These are phyloP conservation scores for Clytia hemisphaerica DNA, from an alignment of 30 jellyfish, hydroid and myxozoan species.

Conservation along the genomic window DNA sequence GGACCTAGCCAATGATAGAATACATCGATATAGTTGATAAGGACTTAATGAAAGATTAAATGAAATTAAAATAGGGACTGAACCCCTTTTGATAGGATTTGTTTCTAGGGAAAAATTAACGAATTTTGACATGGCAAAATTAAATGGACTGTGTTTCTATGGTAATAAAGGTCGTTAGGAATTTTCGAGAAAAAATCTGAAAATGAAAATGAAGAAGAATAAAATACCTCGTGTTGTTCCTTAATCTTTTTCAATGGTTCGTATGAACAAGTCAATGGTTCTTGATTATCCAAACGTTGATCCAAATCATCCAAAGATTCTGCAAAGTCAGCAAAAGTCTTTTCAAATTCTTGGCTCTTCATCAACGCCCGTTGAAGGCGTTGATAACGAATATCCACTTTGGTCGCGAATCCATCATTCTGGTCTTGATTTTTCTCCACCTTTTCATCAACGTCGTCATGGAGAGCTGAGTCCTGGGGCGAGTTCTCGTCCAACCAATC, in stretches of 20 bases:
- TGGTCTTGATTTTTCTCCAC: conserved; percentile 52
- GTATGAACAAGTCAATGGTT: conserved; percentile 58
- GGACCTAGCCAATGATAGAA: too few species aligned
- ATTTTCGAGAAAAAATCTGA: not conserved
- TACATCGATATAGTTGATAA: too few species aligned
- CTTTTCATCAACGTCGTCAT: conserved; percentile 44
- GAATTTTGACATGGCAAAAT: not conserved
- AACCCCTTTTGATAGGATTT: too few species aligned
- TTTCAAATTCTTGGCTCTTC: conserved; percentile 75
- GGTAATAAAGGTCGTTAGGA: too few species aligned
- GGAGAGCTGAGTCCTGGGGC: conserved; percentile 51
- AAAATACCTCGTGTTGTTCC: conserved; percentile 79
- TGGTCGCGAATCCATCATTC: conserved; percentile 38
- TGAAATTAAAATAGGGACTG: too few species aligned
- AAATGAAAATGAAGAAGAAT: not conserved
- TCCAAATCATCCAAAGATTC: conserved; percentile 53
- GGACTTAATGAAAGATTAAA: too few species aligned
- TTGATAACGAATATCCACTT: conserved; percentile 55
- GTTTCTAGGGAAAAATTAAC: not conserved
- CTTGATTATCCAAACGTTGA: conserved; percentile 45
- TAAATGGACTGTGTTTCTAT: not conserved
- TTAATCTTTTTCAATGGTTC: conserved; percentile 51
- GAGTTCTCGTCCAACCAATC: conserved; percentile 49
- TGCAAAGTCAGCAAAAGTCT: conserved; percentile 45
- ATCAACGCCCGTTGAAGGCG: conserved; percentile 64